Evolutionary conservation across 2,888 invertebrate genomes (phyloP).

Genomic region (Saturnia japonica): DNA sequence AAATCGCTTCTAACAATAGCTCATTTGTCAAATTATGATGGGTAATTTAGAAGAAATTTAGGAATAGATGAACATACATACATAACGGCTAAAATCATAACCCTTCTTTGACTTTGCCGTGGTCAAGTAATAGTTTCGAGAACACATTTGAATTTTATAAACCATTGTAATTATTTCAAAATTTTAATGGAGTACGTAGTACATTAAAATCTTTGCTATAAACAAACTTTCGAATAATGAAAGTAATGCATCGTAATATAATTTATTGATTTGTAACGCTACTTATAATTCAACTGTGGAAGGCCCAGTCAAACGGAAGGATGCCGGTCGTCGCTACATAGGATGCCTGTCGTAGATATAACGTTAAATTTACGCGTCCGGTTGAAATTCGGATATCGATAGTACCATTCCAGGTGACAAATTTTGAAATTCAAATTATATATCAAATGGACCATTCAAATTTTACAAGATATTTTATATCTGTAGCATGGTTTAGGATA

Average conservation of each 20-base stretch:
- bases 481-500: too few relatives aligned
- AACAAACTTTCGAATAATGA: not conserved
- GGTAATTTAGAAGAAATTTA: too few relatives aligned
- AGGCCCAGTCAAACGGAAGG: slow-evolving; percentile 33
- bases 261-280: not conserved
- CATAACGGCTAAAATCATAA: too few relatives aligned
- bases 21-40: too few relatives aligned
- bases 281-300: not conserved
- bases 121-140: not conserved
- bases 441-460: too few relatives aligned
- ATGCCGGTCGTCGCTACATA: slow-evolving; percentile 39
- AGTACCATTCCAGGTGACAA: not conserved
- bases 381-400: slow-evolving; percentile 5
- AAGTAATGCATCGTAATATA: too few relatives aligned
- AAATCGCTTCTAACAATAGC: too few relatives aligned
- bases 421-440: not conserved
- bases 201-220: too few relatives aligned
- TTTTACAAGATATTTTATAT: too few relatives aligned
- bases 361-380: slow-evolving; percentile 25
- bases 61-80: too few relatives aligned
- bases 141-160: not conserved
- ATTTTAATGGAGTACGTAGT: not conserved
- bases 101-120: too few relatives aligned
- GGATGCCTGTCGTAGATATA: slow-evolving; percentile 36
- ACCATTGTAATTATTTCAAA: not conserved